Base-by-base conservation (phyloP, 2,797 vertebrate genomes). In the Salmo trutta region DNA sequence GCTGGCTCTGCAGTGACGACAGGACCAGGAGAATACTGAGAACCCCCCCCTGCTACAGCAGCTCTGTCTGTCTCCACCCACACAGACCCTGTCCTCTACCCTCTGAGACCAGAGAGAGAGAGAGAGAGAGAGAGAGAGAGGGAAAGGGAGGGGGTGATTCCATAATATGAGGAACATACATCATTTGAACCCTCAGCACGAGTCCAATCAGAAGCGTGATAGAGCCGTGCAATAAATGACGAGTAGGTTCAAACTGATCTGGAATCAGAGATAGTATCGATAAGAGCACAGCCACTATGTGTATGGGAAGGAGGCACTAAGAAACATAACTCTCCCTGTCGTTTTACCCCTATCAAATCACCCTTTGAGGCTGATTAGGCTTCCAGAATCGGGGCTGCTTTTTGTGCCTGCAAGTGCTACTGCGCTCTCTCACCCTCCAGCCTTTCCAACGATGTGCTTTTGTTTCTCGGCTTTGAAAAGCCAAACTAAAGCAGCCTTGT, bases 351-450 rank as follows among this genome's bases (percentile, higher is more conserved):
- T 27, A 15, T 70, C 24, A 79, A 81, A 79, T 74, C 51, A 68
- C 29, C n/a, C 14, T 24, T 47, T 74, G 71, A 83, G 84, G 56
- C 56, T 76, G 41, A 71, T 85, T 83, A 75, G 24, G 7, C 75
- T 73, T 75, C 73, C 73, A 68, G 76, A 79, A 68, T 84, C 59
- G 73, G 80, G 76, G 77, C 31, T 69, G 79, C 69, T 71, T 67
- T 64, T 41, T 62, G 10, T 78, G 51, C 71, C 73, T 53, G 41
- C 79, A 73, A 84, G 75, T 70, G 78, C 81, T 75, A 80, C 79
- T 82, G 83, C 81, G 31, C 74, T 82, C 73, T 82, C 73, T 81
- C 75, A 73, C 82, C 86, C 87, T 67, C 81, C 77, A 81, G 83
- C 79, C 29, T 67, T 79, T 75, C 81, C 81, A 86, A 31, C 86